Evolutionary conservation across 2,888 invertebrate species (phyloP), one percentile per base, ranked within the genome.

Genomic region (Steinernema carpocapsae): DNA sequence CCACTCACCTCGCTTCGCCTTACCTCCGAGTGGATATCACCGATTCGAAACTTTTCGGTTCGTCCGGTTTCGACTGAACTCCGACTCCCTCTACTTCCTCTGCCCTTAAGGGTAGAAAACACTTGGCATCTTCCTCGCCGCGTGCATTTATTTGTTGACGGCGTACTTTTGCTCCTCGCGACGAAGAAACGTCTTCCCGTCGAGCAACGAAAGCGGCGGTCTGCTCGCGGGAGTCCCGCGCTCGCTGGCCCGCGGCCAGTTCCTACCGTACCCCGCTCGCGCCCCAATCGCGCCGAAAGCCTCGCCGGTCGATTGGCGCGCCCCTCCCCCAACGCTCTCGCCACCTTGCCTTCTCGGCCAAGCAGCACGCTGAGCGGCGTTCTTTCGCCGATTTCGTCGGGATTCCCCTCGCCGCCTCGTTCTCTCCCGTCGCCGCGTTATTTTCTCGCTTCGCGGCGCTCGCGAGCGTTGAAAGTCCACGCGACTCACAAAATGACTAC

Each of bases 101-200:
- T 26, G 6, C 56, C 56, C 56, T 26, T 56, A 14, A 24, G 24
- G 24, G 24, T 56, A 2, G 48, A 26, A 56, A 56, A 56, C 56
- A 56, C 22, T 56, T 56, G 2, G 56, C 10, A 56, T 56, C 24
- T 56, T 17, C 56, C n/a, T 56, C 14, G 22, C 56, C 56, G 22
- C 56, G 56, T 56, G 56, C 22, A 22, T 56, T 56, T 56, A 24
- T 56, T 56, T 56, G 56, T 56, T 56, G 56, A 19, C 56, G 56
- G 22, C 56, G 56, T 22, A 56, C 56, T 56, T 56, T 56, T 26
- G 56, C 56, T 14, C 26, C 56, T 19, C 56, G 22, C 37, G 37
- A 37, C 48, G 6, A 48, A 48, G 48, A 19, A n/a, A 26, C 56
- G 56, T 26, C 56, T 17, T 26, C 56, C 56, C 26, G 22, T 2